Percentiles rank a stretch among this genome's conserved stretches.
phyloP scores from a whole-genome alignment of 2,113 vertebrate genomes.

The Nyctibius bracteatus region DNA sequence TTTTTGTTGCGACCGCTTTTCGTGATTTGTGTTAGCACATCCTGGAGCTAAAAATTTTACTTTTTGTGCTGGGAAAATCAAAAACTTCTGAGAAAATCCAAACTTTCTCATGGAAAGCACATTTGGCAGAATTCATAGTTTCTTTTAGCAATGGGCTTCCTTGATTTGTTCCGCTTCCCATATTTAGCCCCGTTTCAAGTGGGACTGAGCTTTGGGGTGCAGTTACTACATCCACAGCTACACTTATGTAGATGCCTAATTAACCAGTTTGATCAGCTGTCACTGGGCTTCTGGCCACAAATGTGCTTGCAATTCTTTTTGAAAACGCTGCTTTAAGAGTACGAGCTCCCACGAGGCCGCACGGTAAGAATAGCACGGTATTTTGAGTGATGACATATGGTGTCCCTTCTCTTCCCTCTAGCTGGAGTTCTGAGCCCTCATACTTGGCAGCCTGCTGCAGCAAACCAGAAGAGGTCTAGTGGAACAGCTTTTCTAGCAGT shows the following conservation, averaged over 20 bases:
- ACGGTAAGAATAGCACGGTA: background rate
- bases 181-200: conserved; percentile 27
- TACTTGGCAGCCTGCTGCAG: background rate
- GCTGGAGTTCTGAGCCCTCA: background rate
- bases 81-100: conserved; percentile 9
- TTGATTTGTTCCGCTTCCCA: background rate
- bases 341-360: background rate
- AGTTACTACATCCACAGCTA: background rate
- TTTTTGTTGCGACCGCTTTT: background rate
- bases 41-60: background rate
- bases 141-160: background rate
- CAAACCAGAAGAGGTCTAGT: background rate
- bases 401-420: background rate
- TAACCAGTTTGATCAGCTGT: conserved; percentile 2
- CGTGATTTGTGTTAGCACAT: background rate
- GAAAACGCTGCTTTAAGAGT: background rate
- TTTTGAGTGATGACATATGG: background rate
- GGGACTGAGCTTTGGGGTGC: background rate
- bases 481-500: background rate
- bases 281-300: background rate
- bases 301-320: background rate
- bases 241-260: background rate
- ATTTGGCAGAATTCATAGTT: background rate
- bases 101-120: background rate
- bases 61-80: background rate